Evolutionary conservation across 2,113 vertebrate genomes (phyloP).

Genomic region (Sigmodon hispidus): DNA sequence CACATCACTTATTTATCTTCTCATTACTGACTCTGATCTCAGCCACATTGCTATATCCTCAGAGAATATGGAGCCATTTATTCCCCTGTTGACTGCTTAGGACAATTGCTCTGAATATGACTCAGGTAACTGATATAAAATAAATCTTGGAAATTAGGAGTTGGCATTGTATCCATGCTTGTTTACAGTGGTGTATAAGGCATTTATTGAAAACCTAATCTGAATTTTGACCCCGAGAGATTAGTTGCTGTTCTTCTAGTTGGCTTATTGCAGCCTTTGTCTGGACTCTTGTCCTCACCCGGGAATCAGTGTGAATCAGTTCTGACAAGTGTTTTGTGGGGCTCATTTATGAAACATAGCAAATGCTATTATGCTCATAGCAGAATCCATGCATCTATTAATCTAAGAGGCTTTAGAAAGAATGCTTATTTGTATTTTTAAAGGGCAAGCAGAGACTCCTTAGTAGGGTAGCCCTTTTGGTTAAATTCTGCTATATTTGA

Average conservation of each 20-base stretch:
- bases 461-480: not conserved
- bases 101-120: not conserved
- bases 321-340: not conserved
- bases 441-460: not conserved
- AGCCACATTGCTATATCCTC: not conserved
- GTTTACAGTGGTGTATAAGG: not conserved
- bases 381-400: not conserved
- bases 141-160: not conserved
- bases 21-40: not conserved
- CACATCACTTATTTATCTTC: not conserved
- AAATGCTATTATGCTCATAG: not conserved
- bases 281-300: not conserved
- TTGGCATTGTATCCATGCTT: not conserved
- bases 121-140: not conserved
- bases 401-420: not conserved
- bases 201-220: not conserved
- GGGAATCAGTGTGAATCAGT: not conserved
- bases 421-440: not conserved
- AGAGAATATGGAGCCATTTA: too few species aligned
- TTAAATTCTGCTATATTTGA: not conserved
- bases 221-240: not conserved
- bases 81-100: accelerated
- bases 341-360: not conserved
- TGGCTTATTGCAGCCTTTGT: accelerated
- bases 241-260: not conserved